A percentile compares a stretch with the other conserved stretches of the same genome.
Evolutionary conservation across 2,797 vertebrate genomes (phyloP).

Genomic region (Mus minutoides): DNA sequence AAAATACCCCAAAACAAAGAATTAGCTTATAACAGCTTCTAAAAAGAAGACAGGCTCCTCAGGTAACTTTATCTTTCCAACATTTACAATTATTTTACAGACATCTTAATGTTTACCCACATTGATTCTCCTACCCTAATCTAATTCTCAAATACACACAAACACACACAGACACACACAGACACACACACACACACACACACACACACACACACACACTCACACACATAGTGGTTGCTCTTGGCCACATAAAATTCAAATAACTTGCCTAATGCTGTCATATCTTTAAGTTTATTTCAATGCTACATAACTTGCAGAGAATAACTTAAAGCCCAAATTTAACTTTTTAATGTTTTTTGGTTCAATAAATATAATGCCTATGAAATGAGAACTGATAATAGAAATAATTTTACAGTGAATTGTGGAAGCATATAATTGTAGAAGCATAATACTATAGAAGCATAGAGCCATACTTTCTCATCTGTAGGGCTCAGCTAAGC

Average conservation of each 20-base stretch:
- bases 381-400: background rate
- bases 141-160: too few relatives aligned
- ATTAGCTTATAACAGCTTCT: background rate
- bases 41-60: background rate
- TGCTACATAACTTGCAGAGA: background rate
- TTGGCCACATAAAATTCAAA: too few relatives aligned
- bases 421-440: background rate
- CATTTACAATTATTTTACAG: background rate
- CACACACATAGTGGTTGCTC: background rate
- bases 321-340: background rate
- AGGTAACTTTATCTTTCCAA: background rate
- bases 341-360: background rate
- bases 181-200: background rate
- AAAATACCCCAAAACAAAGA: background rate
- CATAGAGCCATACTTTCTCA: background rate
- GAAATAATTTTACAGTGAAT: background rate
- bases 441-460: background rate
- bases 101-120: constrained; percentile 45
- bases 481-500: background rate
- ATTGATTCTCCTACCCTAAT: background rate
- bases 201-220: too few relatives aligned
- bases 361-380: background rate
- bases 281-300: background rate
- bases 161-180: too few relatives aligned
- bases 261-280: background rate